Evolutionary conservation across 2,888 invertebrate genomes (phyloP).

Genomic region (Luperina nickerlii): DNA sequence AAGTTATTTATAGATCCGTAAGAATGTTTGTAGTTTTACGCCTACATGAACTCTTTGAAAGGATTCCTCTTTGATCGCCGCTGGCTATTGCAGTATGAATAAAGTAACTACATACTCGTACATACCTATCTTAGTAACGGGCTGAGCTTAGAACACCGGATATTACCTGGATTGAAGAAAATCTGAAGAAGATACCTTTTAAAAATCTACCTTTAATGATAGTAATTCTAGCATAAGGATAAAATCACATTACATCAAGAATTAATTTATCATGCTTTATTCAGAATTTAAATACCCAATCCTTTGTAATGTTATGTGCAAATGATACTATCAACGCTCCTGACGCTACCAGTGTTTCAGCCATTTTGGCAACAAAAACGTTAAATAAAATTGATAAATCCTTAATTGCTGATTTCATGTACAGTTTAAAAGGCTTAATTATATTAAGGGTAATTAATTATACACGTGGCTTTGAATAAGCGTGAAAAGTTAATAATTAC

Average conservation of each 20-base stretch:
- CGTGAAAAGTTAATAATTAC: not conserved
- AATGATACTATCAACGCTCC: not conserved
- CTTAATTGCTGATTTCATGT: constrained; percentile 20
- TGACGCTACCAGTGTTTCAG: constrained; percentile 13
- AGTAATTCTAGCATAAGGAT: not conserved
- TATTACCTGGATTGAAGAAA: not conserved
- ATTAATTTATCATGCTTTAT: not conserved
- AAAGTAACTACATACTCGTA: not conserved
- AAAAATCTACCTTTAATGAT: no score
- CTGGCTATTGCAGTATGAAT: constrained; percentile 1
- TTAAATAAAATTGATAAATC: constrained; percentile 19
- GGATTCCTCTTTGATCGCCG: not conserved
- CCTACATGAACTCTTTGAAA: not conserved
- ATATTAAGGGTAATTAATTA: constrained; percentile 1
- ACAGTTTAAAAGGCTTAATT: constrained; percentile 20
- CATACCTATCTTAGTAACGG: not conserved
- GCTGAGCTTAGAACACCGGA: not conserved
- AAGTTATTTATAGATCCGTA: not conserved
- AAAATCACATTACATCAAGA: no score
- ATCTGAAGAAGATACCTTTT: not conserved
- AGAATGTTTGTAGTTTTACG: constrained; percentile 7
- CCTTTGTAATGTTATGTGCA: not conserved
- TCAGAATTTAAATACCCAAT: not conserved
- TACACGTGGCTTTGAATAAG: not conserved
- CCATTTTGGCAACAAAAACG: constrained; percentile 4